Base-by-base conservation (phyloP, 1,140 invertebrate genomes). In the Bombus waltoni region DNA sequence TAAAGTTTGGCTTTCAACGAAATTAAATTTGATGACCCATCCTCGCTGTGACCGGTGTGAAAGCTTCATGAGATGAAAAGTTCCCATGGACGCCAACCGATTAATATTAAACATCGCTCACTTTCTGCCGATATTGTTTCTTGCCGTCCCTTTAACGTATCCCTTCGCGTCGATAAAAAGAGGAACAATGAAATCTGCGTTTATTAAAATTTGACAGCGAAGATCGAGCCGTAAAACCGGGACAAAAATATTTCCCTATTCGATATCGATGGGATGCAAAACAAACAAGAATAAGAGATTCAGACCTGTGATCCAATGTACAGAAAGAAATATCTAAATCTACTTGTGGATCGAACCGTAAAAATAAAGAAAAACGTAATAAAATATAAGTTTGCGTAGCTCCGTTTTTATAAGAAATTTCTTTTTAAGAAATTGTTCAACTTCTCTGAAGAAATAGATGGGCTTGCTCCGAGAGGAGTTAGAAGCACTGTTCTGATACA, bases 91-190 rank as follows among this genome's bases (percentile, higher is more conserved):
- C 72, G 59, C 72, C 40, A 25, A 10, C 18, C 65, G 59, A 83
- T 77, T 68, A 83, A 83, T 83, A 83, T 83, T 83, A 75, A 76
- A 83, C 72, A 35, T 53, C 42, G 42, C 44, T 83, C 65, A 28
- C 22, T 57, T 42, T 18, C 53, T 13, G 15, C 13, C 35, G 11
- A 53, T 53, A 68, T 42, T 77, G 62, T 83, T 77, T 42, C 35
- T n/a, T 25, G 28, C 11, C 11, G 28, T 0, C 28, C 35, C 10
- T 53, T 40, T 2, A 57, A 28, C n/a, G 4, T 9, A 8, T 13
- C 25, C 80, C 40, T 81, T 65, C 47, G n/a, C 71, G 28, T 22
- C 11, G 15, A 4, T 40, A 40, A 32, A 28, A n/a, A n/a, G 8
- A 62, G 32, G 11, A 44, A 38, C 32, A 44, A 22, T 28, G 22